These are phyloP conservation scores for Cataglyphis albicans DNA, from an alignment of 2,888 invertebrate genomes.

Conservation along the genomic window DNA sequence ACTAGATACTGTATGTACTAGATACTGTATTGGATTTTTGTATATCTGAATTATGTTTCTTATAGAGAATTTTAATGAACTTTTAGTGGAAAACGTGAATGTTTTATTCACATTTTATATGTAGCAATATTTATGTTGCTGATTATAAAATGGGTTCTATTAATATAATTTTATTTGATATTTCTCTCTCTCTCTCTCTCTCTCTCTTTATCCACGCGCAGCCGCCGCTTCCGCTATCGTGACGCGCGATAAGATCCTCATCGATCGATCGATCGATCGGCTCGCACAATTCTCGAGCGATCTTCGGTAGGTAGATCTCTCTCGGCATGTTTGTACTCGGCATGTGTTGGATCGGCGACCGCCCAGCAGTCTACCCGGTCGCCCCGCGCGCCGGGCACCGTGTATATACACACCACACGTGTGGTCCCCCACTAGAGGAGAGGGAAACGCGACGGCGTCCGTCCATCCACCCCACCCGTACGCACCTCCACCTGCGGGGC, in stretches of 20 bases:
- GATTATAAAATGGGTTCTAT: not conserved
- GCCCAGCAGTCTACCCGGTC: conserved; percentile 84
- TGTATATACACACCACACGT: conserved; percentile 79
- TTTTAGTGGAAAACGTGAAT: not conserved
- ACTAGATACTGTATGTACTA: too few species aligned
- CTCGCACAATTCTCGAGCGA: conserved; percentile 20
- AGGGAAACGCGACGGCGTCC: conserved; percentile 47
- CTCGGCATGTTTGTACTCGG: conserved; percentile 47
- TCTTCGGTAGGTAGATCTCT: conserved; percentile 43
- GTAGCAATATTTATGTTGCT: not conserved
- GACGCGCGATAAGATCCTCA: conserved; percentile 33
- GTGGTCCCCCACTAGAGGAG: conserved; percentile 75
- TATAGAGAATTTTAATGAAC: not conserved
- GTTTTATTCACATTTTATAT: not conserved
- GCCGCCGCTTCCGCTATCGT: conserved; percentile 3
- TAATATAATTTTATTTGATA: conserved; percentile 26
- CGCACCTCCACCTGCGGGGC: conserved; percentile 70
- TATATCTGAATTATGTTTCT: not conserved
- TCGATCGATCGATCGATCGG: conserved; percentile 43
- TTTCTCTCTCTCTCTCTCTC: not conserved
- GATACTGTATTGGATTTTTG: not conserved
- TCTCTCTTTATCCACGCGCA: not conserved
- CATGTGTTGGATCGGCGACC: conserved; percentile 70
- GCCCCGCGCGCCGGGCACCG: conserved; percentile 75
- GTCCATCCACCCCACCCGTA: conserved; percentile 61